Evolutionary conservation across 2,113 vertebrate species (phyloP).

Genomic region (Poecile atricapillus): DNA sequence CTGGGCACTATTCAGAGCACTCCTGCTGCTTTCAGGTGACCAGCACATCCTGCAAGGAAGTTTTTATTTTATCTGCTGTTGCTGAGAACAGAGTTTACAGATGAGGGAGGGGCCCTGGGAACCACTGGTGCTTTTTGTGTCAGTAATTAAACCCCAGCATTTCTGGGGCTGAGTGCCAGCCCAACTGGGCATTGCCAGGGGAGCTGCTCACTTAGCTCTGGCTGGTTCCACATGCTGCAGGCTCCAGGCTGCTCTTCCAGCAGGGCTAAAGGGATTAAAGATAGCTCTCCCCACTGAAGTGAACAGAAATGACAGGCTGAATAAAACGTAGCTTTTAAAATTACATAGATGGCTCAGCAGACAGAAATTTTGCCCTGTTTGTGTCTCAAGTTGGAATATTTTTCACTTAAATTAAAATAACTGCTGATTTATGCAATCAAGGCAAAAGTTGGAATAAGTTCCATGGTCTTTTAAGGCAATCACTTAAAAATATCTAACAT

Average conservation of each 20-base stretch:
- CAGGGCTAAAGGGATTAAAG: background rate
- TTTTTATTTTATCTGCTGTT: background rate
- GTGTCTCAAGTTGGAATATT: background rate
- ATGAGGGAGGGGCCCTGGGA: background rate
- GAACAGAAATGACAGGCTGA: background rate
- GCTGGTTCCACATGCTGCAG: background rate
- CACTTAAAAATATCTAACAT: background rate
- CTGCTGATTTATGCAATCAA: background rate
- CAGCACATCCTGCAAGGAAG: background rate
- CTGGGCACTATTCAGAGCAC: accelerated
- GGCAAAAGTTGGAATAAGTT: background rate
- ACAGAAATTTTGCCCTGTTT: background rate
- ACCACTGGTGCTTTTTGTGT: background rate
- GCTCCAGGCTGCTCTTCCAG: background rate
- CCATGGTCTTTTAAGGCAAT: background rate
- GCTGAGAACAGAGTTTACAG: background rate
- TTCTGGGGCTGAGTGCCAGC: background rate
- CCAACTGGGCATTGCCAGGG: background rate
- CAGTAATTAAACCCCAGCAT: background rate
- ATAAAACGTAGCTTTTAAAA: background rate
- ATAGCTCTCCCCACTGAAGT: background rate
- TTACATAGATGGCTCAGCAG: background rate
- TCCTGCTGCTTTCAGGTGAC: accelerated
- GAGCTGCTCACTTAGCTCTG: background rate
- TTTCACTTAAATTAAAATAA: background rate